Evolutionary conservation across 2,797 vertebrate species (phyloP).

Genomic region (Pelobates cultripes): DNA sequence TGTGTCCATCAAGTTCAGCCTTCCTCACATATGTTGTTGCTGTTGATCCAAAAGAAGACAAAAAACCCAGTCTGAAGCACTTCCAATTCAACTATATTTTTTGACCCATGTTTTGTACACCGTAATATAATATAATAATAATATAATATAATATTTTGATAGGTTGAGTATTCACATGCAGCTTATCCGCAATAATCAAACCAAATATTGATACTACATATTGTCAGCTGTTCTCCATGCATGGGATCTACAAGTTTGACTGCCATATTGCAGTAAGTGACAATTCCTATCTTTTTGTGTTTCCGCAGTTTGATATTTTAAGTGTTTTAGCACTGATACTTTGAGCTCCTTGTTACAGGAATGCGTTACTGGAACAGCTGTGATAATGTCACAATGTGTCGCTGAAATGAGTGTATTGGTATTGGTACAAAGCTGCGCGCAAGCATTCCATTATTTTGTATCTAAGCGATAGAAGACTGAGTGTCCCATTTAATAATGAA

Average conservation of each 20-base stretch:
- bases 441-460: conserved; percentile 12
- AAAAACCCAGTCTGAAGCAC: no score
- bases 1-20: no score
- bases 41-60: no score
- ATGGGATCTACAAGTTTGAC: neutral
- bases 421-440: neutral
- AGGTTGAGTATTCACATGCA: no score
- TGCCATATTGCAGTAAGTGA: neutral
- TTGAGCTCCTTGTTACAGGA: conserved; percentile 25
- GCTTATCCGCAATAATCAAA: no score
- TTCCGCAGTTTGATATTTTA: conserved; percentile 43
- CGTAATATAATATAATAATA: no score
- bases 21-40: no score
- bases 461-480: conserved; percentile 6
- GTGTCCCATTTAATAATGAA: neutral
- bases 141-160: no score
- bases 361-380: conserved; percentile 44
- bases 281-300: conserved; percentile 14
- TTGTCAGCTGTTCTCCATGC: neutral
- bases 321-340: conserved; percentile 36
- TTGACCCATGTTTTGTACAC: no score
- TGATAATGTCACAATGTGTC: conserved; percentile 50
- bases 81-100: no score
- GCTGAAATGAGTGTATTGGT: conserved; percentile 14
- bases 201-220: neutral